A percentile compares a stretch with the other conserved stretches of the same genome.
Conservation (phyloP, 35 echinoderm and acorn worm genomes). For the Acanthaster planci region DNA sequence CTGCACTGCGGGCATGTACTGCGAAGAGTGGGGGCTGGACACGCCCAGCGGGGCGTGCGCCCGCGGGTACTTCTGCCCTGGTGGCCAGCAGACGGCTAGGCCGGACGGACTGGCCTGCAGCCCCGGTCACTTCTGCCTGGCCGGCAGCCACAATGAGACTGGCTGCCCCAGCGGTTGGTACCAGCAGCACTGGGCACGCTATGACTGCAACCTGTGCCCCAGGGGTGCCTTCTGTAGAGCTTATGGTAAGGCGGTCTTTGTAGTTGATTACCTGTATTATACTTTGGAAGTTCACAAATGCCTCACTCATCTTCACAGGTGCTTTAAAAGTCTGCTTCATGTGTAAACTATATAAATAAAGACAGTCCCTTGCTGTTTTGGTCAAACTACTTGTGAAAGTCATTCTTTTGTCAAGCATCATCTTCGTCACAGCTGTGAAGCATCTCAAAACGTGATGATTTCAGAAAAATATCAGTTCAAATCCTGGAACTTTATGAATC, state of each 20-base stretch:
- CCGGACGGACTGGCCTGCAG: slow-evolving; percentile 89
- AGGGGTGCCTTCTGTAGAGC: slow-evolving; percentile 88
- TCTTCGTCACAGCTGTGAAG: no score
- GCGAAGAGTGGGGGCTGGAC: slow-evolving; percentile 78
- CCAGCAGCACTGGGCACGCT: slow-evolving; percentile 89
- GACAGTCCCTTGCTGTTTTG: no score
- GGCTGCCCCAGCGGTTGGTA: slow-evolving; percentile 86
- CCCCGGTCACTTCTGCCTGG: slow-evolving; percentile 89
- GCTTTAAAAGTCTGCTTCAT: no score
- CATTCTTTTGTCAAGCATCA: no score
- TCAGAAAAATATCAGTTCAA: no score
- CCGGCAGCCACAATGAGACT: slow-evolving; percentile 77
- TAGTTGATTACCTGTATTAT: not conserved
- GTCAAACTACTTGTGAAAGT: no score
- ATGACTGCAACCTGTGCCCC: slow-evolving; percentile 82
- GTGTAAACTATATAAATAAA: no score
- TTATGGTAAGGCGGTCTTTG: slow-evolving; percentile 88
- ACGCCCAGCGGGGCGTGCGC: slow-evolving; percentile 61
- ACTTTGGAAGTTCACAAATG: no score
- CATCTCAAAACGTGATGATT: no score
- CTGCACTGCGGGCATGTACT: slow-evolving; percentile 87
- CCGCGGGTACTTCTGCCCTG: slow-evolving; percentile 86
- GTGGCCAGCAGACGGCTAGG: slow-evolving; percentile 81
- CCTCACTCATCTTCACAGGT: no score
- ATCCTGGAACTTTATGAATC: no score